Base-by-base conservation (phyloP, 2,888 invertebrate species). In the Parochlus steinenii region DNA sequence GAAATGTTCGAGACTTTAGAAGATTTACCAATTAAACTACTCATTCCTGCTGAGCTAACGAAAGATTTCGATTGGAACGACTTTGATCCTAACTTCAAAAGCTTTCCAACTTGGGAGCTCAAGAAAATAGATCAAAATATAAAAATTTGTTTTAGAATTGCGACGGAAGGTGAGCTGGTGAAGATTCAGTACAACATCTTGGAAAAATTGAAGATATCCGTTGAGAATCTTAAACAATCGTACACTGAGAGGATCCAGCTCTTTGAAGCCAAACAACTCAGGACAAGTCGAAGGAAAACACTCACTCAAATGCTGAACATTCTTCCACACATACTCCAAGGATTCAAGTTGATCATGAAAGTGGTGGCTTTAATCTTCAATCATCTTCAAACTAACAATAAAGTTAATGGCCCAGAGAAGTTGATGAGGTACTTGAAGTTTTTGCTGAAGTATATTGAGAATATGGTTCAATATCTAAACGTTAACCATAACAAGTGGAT, bases 271-370 rank as follows among this genome's bases (percentile, higher is more conserved):
- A 44, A 44, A 27, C 43, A 46, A 36, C 37, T 53, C 10, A 45
- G 50, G 16, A 48, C 52, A 6, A 46, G 46, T 26, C 44, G 48
- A 5, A 43, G 52, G n/a, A 44, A 46, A 37, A 50, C 50, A 10
- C 44, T 52, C 19, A 40, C 44, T 16, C 46, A 45, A 35, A 42
- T 50, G 38, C 27, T 48, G 10, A 17, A 23, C 5, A 25, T 44
- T 4, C 37, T 50, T 31, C 44, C 45, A 0, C 8, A 41, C 6
- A 42, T 48, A 35, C 19, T 34, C 6, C 6, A 6, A 14, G 26
- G 8, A 12, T 26, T 6, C 6, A 8, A 23, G n/a, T n/a, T n/a
- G n/a, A n/a, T n/a, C n/a, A n/a, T n/a, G n/a, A n/a, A n/a, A n/a
- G n/a, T n/a, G n/a, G n/a, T n/a, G n/a, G n/a, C n/a, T n/a, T n/a